phyloP scores from a whole-genome alignment of 2,113 vertebrate species.

The Aythya baeri region DNA sequence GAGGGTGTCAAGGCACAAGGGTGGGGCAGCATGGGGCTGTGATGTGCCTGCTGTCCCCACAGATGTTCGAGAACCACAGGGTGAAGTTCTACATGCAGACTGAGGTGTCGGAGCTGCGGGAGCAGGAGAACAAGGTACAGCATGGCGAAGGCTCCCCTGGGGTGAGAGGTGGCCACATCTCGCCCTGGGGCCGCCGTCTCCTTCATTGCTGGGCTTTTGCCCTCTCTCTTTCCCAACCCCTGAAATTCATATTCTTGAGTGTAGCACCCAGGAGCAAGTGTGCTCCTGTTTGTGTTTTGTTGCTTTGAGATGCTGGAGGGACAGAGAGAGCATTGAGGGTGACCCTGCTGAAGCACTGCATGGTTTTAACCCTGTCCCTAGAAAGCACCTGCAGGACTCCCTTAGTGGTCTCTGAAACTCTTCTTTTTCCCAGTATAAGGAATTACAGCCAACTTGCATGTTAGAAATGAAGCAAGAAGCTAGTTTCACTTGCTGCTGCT shows the following conservation, averaged over 20 bases:
- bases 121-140: slow-evolving; percentile 95
- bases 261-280: neutral
- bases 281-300: neutral
- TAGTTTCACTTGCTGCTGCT: neutral
- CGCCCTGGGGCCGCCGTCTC: neutral
- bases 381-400: neutral
- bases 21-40: neutral
- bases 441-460: neutral
- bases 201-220: neutral
- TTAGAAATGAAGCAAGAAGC: neutral
- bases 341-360: neutral
- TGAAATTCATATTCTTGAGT: neutral
- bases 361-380: neutral
- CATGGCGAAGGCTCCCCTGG: accelerated
- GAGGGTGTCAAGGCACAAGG: neutral
- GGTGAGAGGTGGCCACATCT: neutral
- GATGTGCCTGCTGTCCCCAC: neutral
- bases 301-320: neutral
- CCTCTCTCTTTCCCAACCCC: neutral
- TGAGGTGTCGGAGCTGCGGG: slow-evolving; percentile 92
- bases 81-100: slow-evolving; percentile 99
- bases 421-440: neutral
- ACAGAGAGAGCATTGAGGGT: neutral
- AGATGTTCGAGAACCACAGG: slow-evolving; percentile 94
- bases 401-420: neutral